Conservation (phyloP, 2,888 invertebrate genomes). For the Mythimna pallens region DNA sequence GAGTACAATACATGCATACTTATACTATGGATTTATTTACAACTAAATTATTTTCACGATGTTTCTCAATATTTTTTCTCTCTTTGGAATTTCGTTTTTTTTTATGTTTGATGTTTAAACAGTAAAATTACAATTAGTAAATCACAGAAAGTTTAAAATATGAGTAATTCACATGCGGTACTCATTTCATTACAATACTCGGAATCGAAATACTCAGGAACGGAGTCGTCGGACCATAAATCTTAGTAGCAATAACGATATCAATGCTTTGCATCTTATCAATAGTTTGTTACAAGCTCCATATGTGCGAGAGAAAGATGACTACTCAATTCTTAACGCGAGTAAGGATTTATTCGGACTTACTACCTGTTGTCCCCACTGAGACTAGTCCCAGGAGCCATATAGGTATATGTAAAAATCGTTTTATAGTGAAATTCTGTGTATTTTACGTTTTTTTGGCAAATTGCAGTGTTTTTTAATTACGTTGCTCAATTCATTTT, state of each 20-base stretch:
- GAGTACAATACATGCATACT: conserved; percentile 1
- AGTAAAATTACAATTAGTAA: conserved; percentile 25
- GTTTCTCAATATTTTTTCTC: neutral
- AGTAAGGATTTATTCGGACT: neutral
- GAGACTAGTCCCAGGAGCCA: neutral
- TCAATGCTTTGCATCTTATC: no score
- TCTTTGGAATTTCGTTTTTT: neutral
- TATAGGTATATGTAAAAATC: neutral
- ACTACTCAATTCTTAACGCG: no score
- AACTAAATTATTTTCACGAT: conserved; percentile 10
- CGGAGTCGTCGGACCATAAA: no score
- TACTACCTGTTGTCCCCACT: neutral
- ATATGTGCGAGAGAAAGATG: no score
- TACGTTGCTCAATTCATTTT: neutral
- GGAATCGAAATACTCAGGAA: no score
- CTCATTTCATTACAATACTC: conserved; percentile 7
- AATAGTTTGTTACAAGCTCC: no score
- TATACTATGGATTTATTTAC: conserved; percentile 10
- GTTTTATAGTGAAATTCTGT: neutral
- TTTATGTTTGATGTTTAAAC: neutral
- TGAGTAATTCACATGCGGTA: conserved; percentile 7
- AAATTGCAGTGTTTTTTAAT: neutral
- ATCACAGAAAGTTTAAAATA: conserved; percentile 37
- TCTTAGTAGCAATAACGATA: no score
- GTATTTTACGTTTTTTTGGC: neutral